Evolutionary conservation across 2,113 vertebrate genomes (phyloP).

Genomic region (Chunga burmeisteri): DNA sequence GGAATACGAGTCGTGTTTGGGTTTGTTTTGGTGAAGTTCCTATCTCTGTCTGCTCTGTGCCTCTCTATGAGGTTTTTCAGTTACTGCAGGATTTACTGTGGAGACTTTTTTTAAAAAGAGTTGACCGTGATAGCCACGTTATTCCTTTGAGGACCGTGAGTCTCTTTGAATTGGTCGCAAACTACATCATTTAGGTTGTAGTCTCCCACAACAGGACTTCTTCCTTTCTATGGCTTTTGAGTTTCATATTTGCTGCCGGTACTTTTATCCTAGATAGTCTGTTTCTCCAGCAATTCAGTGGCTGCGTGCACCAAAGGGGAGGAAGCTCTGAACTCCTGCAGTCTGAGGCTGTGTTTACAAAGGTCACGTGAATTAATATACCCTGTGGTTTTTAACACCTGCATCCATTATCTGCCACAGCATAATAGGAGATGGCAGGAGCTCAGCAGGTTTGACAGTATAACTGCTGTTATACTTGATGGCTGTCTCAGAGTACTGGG

Average conservation of each 20-base stretch:
- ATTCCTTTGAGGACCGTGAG: not conserved
- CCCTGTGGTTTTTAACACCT: constrained; percentile 20
- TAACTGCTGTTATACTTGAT: not conserved
- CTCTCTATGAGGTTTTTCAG: not conserved
- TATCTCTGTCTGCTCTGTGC: not conserved
- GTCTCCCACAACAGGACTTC: not conserved
- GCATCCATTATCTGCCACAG: not conserved
- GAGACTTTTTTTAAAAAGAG: not conserved
- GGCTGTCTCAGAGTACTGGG: not conserved
- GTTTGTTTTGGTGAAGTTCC: not conserved
- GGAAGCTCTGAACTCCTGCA: not conserved
- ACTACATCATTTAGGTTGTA: not conserved
- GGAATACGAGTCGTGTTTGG: not conserved
- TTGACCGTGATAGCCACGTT: not conserved
- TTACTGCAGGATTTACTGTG: not conserved
- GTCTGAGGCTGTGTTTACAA: not conserved
- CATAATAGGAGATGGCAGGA: not conserved
- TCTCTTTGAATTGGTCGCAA: not conserved
- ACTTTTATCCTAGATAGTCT: not conserved
- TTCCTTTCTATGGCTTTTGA: not conserved
- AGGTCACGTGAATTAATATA: not conserved
- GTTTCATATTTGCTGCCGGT: not conserved
- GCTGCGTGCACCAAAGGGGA: not conserved
- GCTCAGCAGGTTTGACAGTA: not conserved
- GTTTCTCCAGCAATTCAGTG: not conserved